Evolutionary conservation across 2,888 invertebrate species (phyloP).

Genomic region (Drosophila cognata): DNA sequence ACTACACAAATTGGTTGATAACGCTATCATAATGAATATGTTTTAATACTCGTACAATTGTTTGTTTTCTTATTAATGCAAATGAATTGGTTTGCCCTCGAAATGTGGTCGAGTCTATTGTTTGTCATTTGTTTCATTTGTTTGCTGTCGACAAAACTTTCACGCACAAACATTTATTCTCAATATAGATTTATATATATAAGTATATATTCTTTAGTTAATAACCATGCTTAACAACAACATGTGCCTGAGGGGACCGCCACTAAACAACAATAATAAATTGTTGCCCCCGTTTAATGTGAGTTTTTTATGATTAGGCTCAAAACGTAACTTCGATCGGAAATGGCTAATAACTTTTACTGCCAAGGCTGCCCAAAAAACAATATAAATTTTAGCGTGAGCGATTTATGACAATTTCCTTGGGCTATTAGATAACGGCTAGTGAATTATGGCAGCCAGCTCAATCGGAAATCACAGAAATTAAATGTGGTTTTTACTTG

Average conservation of each 20-base stretch:
- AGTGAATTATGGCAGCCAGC: slow-evolving; percentile 3
- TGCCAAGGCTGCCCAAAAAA: neutral
- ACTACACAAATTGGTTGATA: slow-evolving; percentile 69
- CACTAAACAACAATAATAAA: slow-evolving; percentile 7
- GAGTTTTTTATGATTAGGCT: neutral
- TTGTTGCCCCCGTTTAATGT: slow-evolving; percentile 6
- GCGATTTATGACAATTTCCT: slow-evolving; percentile 12
- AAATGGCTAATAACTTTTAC: slow-evolving; percentile 18
- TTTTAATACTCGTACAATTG: slow-evolving; percentile 28
- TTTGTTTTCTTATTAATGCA: slow-evolving; percentile 11
- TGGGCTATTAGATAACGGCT: slow-evolving; percentile 17
- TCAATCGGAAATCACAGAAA: slow-evolving; percentile 7
- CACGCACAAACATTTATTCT: slow-evolving; percentile 18
- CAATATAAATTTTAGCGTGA: neutral
- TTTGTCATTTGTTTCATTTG: slow-evolving; percentile 19
- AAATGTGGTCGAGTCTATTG: slow-evolving; percentile 45
- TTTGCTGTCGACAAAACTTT: slow-evolving; percentile 14
- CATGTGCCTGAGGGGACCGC: slow-evolving; percentile 47
- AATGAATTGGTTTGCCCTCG: slow-evolving; percentile 30
- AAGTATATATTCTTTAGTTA: slow-evolving; percentile 41
- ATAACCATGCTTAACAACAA: slow-evolving; percentile 67
- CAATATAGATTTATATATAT: slow-evolving; percentile 35
- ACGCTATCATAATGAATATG: slow-evolving; percentile 53
- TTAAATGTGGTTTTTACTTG: neutral
- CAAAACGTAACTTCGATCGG: slow-evolving; percentile 19